phyloP scores from a whole-genome alignment of 2,888 invertebrate genomes.

The Rugalucina vietnamica region DNA sequence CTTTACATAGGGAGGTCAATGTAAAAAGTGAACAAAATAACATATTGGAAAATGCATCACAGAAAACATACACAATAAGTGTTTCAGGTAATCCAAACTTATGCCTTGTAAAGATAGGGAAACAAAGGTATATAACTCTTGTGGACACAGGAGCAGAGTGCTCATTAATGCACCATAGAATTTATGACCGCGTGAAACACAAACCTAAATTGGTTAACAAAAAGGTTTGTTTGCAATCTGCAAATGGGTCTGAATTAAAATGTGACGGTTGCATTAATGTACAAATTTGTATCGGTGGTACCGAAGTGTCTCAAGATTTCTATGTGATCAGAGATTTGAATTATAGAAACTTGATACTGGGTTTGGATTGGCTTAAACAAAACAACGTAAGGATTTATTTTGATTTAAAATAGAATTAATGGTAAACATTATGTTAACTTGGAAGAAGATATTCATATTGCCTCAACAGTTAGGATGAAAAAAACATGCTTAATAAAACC shows the following conservation, averaged over 20 bases:
- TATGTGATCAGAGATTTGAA: constrained; percentile 30
- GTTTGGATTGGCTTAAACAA: constrained; percentile 17
- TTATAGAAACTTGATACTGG: constrained; percentile 17
- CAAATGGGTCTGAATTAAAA: constrained; percentile 8
- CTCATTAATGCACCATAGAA: constrained; percentile 35
- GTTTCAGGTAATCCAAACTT: constrained; percentile 29
- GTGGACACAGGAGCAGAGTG: constrained; percentile 42
- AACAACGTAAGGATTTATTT: constrained; percentile 23
- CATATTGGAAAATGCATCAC: background rate
- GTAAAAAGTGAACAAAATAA: background rate
- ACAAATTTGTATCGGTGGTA: constrained; percentile 22
- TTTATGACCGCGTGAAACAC: constrained; percentile 23
- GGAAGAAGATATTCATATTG: constrained; percentile 35
- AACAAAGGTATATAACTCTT: constrained; percentile 35
- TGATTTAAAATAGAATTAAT: constrained; percentile 24
- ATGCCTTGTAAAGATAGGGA: constrained; percentile 26
- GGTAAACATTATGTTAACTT: background rate
- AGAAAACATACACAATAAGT: background rate
- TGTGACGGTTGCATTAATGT: constrained; percentile 25
- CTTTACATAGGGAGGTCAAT: constrained; percentile 22
- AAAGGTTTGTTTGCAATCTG: constrained; percentile 26
- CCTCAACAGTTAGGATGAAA: background rate
- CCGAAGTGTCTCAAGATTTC: constrained; percentile 11
- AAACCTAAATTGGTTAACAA: constrained; percentile 18
- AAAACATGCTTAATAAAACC: constrained; percentile 6